phyloP scores from a whole-genome alignment of 1,140 invertebrate genomes.

The Idris sp. region DNA sequence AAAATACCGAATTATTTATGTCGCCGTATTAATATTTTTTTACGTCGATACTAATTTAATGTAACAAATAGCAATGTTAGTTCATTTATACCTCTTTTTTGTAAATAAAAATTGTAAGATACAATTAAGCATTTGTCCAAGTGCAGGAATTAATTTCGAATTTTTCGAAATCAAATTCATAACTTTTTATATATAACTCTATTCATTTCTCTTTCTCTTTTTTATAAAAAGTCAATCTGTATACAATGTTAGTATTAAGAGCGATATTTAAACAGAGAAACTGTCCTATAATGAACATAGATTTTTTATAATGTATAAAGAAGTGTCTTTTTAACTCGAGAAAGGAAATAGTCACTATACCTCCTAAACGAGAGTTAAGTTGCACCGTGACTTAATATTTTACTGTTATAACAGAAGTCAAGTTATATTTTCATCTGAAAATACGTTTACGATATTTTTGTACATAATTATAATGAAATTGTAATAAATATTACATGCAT shows the following conservation, averaged over 20 bases:
- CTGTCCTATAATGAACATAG: constrained; percentile 66
- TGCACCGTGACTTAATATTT: constrained; percentile 71
- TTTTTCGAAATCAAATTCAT: constrained; percentile 64
- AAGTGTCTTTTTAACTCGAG: constrained; percentile 66
- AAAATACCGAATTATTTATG: constrained; percentile 77
- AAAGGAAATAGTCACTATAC: constrained; percentile 76
- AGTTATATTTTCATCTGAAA: constrained; percentile 73
- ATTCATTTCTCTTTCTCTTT: constrained; percentile 69
- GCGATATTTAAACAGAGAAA: constrained; percentile 72
- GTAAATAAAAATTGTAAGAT: constrained; percentile 75
- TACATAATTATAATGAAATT: constrained; percentile 74
- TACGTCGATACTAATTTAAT: constrained; percentile 75
- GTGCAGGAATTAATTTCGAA: constrained; percentile 59
- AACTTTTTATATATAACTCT: constrained; percentile 28
- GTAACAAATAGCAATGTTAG: constrained; percentile 71
- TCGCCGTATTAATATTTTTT: constrained; percentile 73
- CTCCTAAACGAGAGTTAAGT: constrained; percentile 70
- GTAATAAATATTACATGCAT: constrained; percentile 70
- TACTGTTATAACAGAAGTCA: constrained; percentile 70
- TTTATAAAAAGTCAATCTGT: constrained; percentile 75
- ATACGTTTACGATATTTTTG: constrained; percentile 71
- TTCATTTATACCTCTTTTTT: constrained; percentile 70
- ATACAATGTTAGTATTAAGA: constrained; percentile 70
- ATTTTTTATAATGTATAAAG: constrained; percentile 68
- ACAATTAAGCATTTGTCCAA: constrained; percentile 58